Evolutionary conservation across 2,113 vertebrate species (phyloP), one percentile per base, ranked within the genome.

Genomic region (Urocitellus parryii): DNA sequence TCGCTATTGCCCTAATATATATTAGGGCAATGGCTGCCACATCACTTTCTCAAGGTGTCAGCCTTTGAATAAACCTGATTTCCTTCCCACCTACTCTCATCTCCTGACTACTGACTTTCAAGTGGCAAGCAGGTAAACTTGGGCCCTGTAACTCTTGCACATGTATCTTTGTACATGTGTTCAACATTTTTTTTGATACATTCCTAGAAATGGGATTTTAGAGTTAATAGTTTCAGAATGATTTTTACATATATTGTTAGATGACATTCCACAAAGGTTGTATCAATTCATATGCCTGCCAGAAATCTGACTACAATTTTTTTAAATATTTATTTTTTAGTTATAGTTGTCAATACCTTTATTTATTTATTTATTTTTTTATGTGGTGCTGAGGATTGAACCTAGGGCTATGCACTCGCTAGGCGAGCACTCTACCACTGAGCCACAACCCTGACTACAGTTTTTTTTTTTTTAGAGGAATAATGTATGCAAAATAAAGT

Each of bases 171-270:
- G 29, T 48, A 14, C 13, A 56, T 70, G 81, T 83, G 82, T 82
- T 94, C 83, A 61, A 39, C 74, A 53, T 42, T 88, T 96, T 94
- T 82, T 56, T 94, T 90, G n/a, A 51, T 83, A 74, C 87, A 73
- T 68, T 81, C 58, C 42, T 91, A 70, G 67, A 88, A 85, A 81
- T 11, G 34, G 9, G 18, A 65, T 93, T 91, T 95, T 68, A 20
- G 58, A 80, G 73, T 56, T 68, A 70, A 34, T 76, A 11, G 37
- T 85, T 92, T 91, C 51, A 83, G 72, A 37, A 70, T 84, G 5
- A 45, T 76, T 80, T 88, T 73, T 10, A 39, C 34, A 65, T 76
- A 39, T 14, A 7, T 56, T 91, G 9, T 32, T n/a, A 76, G 86
- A 68, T 16, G 5, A 56, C 42, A 34, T 27, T 51, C 17, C 27